These are phyloP conservation scores for Coturnix japonica DNA, from an alignment of 2,113 vertebrate genomes.

Conservation along the genomic window DNA sequence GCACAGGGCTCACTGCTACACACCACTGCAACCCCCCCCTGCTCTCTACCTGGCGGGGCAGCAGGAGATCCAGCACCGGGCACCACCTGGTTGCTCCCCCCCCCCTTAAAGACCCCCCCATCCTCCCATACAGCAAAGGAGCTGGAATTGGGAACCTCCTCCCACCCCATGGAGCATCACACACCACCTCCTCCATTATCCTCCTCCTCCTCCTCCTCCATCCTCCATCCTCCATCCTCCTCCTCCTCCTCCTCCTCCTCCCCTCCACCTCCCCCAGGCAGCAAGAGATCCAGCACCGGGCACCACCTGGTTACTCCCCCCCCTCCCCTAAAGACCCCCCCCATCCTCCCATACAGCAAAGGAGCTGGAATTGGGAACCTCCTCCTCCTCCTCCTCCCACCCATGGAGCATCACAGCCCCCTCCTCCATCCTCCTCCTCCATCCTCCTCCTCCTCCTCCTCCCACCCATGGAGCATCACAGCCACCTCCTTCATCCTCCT, in stretches of 20 bases:
- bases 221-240: no score
- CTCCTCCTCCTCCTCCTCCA: background rate
- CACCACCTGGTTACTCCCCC: slow-evolving; percentile 27
- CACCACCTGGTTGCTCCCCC: background rate
- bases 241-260: background rate
- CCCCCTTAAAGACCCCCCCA: background rate
- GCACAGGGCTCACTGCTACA: background rate
- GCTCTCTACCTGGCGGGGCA: background rate
- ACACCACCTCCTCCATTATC: background rate
- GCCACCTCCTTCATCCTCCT: no score
- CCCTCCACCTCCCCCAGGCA: background rate
- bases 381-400: no score
- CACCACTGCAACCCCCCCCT: slow-evolving; percentile 8
- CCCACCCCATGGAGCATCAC: background rate
- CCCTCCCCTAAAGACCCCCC: no score
- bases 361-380: no score
- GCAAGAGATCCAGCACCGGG: slow-evolving; percentile 20
- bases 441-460: no score
- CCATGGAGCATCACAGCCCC: no score
- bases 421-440: no score
- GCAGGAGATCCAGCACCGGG: background rate
- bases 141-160: slow-evolving; percentile 7
- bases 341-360: no score
- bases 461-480: no score
- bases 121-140: slow-evolving; percentile 15